Evolutionary conservation across 2,797 vertebrate species (phyloP), one percentile per base, ranked within the genome.

Genomic region (Scyliorhinus canicula): DNA sequence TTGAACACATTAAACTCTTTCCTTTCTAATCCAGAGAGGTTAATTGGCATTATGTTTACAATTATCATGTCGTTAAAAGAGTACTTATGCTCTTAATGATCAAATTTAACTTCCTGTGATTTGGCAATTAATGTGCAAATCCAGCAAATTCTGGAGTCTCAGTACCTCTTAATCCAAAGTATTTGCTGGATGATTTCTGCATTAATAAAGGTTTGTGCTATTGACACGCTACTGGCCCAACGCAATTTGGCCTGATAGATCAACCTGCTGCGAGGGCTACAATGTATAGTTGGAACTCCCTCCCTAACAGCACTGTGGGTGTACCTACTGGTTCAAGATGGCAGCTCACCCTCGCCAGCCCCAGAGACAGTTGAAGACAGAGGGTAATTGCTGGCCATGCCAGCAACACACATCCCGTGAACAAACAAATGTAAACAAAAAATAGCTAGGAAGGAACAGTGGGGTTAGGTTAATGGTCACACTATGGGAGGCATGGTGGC

Each of bases 71-170:
- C 35, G 7, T 77, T 77, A 77, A 40, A 77, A 77, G 71, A 14
- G 71, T 77, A 77, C 71, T 77, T 77, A 77, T 4, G 4, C 35
- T 14, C 35, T 77, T 77, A 77, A 77, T 77, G 35, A 77, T 35
- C 71, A 77, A 28, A 77, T 77, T 77, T 77, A 77, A 77, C 71
- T 77, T 77, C 14, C 35, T 77, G 71, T 77, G 35, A 28, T 40
- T 77, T 35, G 71, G 35, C 71, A 77, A 77, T 77, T 77, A 77
- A 77, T 77, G 71, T 77, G 71, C 71, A 77, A 77, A 77, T n/a
- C 35, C 71, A 77, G 71, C 12, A 77, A 40, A 77, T 77, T 77
- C 71, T 77, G 71, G 71, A 77, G 11, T 2, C 31, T 77, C 71
- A 77, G 12, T n/a, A 16, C 35, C 71, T 77, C 71, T 77, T 77